These are phyloP conservation scores for Ceratoteleas bidentatus DNA, from an alignment of 1,140 invertebrate genomes.

Conservation along the genomic window DNA sequence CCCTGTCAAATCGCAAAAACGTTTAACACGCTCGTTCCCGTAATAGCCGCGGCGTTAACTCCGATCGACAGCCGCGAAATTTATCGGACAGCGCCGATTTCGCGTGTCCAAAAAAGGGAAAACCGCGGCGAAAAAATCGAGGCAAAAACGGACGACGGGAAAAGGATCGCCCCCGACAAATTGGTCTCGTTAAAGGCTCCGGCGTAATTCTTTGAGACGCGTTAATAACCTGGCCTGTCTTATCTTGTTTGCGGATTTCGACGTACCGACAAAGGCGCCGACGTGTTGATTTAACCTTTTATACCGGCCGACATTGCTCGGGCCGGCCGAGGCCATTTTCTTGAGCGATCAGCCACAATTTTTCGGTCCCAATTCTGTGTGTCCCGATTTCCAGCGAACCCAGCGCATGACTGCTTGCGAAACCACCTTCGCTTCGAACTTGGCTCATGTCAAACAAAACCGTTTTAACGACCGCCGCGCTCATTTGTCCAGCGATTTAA, in stretches of 20 bases:
- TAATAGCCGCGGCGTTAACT: constrained; percentile 1
- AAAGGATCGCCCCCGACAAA: constrained; percentile 5
- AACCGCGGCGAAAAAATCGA: not conserved
- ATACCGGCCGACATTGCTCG: constrained; percentile 38
- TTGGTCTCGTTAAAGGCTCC: constrained; percentile 9
- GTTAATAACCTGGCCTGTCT: constrained; percentile 27
- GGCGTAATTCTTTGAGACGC: constrained; percentile 8
- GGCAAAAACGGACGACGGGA: not conserved
- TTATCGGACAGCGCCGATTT: not conserved
- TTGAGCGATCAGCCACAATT: constrained; percentile 41
- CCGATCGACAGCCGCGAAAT: constrained; percentile 4
- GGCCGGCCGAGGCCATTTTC: constrained; percentile 61
- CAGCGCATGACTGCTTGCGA: constrained; percentile 58
- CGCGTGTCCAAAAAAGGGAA: not conserved
- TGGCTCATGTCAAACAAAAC: constrained; percentile 64
- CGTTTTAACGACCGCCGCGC: constrained; percentile 56
- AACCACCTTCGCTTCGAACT: constrained; percentile 55
- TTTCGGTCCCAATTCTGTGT: constrained; percentile 26
- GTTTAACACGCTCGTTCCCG: not conserved
- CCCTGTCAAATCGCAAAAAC: not conserved
- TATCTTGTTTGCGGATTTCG: constrained; percentile 22
- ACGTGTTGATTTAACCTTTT: constrained; percentile 73
- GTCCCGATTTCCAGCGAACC: constrained; percentile 50
- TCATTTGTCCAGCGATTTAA: constrained; percentile 65
- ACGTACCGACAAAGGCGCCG: constrained; percentile 71